Conservation (phyloP, 2,113 vertebrate species). For the Myiozetetes cayanensis region DNA sequence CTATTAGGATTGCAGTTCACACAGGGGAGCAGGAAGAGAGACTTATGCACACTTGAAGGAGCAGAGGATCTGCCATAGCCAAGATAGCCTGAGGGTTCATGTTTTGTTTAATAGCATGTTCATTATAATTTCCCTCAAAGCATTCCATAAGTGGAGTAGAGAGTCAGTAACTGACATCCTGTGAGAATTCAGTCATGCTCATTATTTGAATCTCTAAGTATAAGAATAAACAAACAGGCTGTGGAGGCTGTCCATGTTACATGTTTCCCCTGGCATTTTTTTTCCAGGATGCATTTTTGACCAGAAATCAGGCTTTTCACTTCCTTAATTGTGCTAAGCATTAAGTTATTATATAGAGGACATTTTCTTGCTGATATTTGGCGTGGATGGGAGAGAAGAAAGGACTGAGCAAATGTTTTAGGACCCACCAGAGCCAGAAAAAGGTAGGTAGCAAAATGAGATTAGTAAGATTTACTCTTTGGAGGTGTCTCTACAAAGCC, state of each 20-base stretch:
- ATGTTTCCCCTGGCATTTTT: neutral
- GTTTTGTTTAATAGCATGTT: slow-evolving; percentile 28
- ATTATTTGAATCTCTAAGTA: neutral
- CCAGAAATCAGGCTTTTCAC: neutral
- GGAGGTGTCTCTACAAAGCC: neutral
- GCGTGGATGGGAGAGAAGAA: neutral
- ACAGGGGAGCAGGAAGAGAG: neutral
- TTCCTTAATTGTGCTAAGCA: neutral
- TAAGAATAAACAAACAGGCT: neutral
- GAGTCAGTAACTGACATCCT: neutral
- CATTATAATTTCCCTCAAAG: slow-evolving; percentile 32
- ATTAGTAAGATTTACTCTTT: neutral
- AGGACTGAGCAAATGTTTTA: neutral
- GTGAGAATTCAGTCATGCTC: neutral
- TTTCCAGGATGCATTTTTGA: neutral
- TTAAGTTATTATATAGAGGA: neutral
- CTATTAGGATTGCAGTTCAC: neutral
- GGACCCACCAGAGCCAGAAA: neutral
- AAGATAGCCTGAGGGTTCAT: neutral
- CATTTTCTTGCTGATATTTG: neutral
- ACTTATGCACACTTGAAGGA: neutral
- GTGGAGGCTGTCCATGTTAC: neutral
- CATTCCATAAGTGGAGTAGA: neutral
- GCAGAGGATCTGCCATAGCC: neutral
- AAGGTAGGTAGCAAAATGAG: neutral